phyloP scores from a whole-genome alignment of 2,797 vertebrate species.

The Poeciliopsis infans region DNA sequence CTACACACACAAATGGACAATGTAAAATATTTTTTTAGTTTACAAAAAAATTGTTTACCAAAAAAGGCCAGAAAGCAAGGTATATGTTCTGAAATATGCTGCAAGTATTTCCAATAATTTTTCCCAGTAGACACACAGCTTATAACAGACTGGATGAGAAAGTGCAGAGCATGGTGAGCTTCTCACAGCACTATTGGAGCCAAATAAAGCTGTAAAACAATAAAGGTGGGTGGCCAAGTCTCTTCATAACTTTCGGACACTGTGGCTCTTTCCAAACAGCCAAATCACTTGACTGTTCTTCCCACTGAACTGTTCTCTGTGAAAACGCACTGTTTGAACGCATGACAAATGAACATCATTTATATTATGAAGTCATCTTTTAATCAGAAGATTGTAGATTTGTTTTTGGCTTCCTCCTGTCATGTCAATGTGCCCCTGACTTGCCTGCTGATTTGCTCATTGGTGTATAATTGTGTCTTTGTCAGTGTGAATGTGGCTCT shows the following conservation, averaged over 20 bases:
- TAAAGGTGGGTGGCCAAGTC: slow-evolving; percentile 53
- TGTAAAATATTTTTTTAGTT: not conserved
- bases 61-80: not conserved
- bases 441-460: not conserved
- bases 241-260: slow-evolving; percentile 41
- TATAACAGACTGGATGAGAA: slow-evolving; percentile 40
- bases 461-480: not conserved
- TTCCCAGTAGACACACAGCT: slow-evolving; percentile 35
- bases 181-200: slow-evolving; percentile 37
- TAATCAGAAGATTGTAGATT: not conserved
- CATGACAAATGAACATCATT: not conserved
- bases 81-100: slow-evolving; percentile 14
- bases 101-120: slow-evolving; percentile 30
- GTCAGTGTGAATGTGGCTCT: not conserved
- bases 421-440: not conserved
- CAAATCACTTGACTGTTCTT: slow-evolving; percentile 20
- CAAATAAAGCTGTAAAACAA: slow-evolving; percentile 59
- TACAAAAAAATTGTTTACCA: no score
- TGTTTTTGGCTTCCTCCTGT: not conserved
- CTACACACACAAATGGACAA: slow-evolving; percentile 8
- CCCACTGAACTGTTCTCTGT: slow-evolving; percentile 2
- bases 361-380: not conserved
- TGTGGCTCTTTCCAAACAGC: slow-evolving; percentile 26
- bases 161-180: slow-evolving; percentile 40
- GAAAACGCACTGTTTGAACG: not conserved